A percentile compares a stretch with the other conserved stretches of the same genome.
Conservation (phyloP, 1,140 invertebrate species). For the Colletes gigas region DNA sequence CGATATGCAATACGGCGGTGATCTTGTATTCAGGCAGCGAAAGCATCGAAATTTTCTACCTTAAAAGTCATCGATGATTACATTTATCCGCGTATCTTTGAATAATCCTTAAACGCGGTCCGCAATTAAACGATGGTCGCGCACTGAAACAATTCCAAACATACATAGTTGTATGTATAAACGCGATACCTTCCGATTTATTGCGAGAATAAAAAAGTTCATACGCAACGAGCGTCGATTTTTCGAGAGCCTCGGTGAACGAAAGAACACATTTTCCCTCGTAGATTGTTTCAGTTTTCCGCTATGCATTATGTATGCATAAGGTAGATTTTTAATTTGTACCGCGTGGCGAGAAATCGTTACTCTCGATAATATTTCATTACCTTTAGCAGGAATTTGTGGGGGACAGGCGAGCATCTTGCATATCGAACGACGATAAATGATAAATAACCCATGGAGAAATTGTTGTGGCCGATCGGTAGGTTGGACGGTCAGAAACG, state of each 20-base stretch:
- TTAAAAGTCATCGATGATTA: no score
- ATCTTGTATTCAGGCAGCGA: no score
- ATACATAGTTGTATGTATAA: no score
- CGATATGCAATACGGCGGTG: no score
- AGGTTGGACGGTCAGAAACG: background rate
- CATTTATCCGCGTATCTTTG: no score
- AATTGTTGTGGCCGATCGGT: background rate
- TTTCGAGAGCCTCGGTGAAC: background rate
- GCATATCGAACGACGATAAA: background rate
- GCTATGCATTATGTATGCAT: constrained; percentile 42
- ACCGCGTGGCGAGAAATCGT: constrained; percentile 26
- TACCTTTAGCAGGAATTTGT: background rate
- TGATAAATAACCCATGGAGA: background rate
- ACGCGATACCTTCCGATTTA: background rate
- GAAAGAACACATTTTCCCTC: constrained; percentile 28
- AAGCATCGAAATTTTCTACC: no score
- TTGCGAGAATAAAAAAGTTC: background rate
- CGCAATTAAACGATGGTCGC: no score
- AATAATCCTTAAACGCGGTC: no score
- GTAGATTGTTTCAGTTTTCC: constrained; percentile 44
- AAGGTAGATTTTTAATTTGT: constrained; percentile 25
- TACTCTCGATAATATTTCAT: constrained; percentile 20
- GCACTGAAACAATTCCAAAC: no score
- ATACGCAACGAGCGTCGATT: constrained; percentile 15
- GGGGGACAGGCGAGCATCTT: background rate